Base-by-base conservation (phyloP, 53 echinoderm and acorn worm genomes). In the Temnopleurus reevesii region DNA sequence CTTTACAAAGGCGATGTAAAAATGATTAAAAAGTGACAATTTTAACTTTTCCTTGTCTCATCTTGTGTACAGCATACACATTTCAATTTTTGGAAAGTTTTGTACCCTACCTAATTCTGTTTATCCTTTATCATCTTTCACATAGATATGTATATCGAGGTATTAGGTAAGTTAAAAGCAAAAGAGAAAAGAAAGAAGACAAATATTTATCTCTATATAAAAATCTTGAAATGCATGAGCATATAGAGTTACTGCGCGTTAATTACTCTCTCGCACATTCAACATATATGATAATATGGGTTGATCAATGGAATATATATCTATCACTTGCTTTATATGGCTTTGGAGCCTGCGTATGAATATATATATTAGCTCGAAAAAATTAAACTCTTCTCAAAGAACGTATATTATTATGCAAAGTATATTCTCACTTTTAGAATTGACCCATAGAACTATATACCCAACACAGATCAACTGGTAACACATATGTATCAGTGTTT, bases 81-180 rank as follows among this genome's bases (percentile, higher is more conserved):
- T n/a, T n/a, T n/a, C n/a, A n/a, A n/a, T n/a, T n/a, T n/a, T n/a
- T n/a, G n/a, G n/a, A n/a, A n/a, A n/a, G n/a, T n/a, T n/a, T n/a
- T n/a, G n/a, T 83, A 55, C 35, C 41, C 36, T 55, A 18, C 3
- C 51, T 53, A 51, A 55, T 51, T 10, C 19, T 83, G 36, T 83
- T 53, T 83, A 51, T 21, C 3, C 29, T 34, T 51, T 83, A 56
- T 83, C 55, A 83, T 83, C 83, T 83, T 83, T n/a, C 56, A 28
- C 53, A 23, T 83, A 83, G 83, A 83, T 83, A 55, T 53, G 83
- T 83, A 17, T 83, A 49, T 83, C 83, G 36, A 83, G 83, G 1
- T 31, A 35, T 53, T 83, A 83, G 55, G 83, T 83, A 54, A 53
- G 55, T 55, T 55, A 36, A 56, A 54, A 2, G 54, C n/a, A 35